Evolutionary conservation across 1,140 invertebrate genomes (phyloP), one percentile per base, ranked within the genome.

Genomic region (Drosophila funebris): DNA sequence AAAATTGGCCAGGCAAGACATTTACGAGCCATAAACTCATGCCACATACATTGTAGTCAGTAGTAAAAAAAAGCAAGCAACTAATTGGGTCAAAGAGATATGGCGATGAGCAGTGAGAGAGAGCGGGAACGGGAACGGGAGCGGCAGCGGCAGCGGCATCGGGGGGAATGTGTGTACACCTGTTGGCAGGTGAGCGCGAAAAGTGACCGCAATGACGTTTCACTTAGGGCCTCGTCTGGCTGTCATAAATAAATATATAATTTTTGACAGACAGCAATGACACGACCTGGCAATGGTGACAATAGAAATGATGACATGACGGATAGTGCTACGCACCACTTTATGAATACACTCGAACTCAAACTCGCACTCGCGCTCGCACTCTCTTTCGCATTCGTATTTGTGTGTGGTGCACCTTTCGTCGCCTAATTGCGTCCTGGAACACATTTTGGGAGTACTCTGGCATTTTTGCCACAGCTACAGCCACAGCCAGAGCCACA

Each of bases 221-320:
- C 82, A 87, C 82, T 85, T 81, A 75, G 43, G 75, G 41, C 29
- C 31, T 29, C 29, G 18, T 13, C 54, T 56, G 73, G 50, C 78
- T 74, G 78, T 76, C 74, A 87, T 85, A 76, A 84, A 85, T 76
- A 85, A 76, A 85, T 85, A 78, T 78, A 87, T 85, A 85, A 85
- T 62, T 81, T 82, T 78, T 85, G 82, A 87, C 80, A 85, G 78
- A 81, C 76, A 67, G 76, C 56, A 33, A 84, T 83, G 79, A 80
- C 78, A 70, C 77, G 62, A 53, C 41, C 37, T 44, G 78, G 22
- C 56, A 37, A 73, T 81, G 80, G 80, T 71, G 82, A 85, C 82
- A 85, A 85, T 85, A 85, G 82, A 85, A 81, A 73, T 74, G 82
- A 85, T 87, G 78, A 87, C 82, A 72, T 75, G 78, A 44, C 73